Evolutionary conservation across 2,797 vertebrate species (phyloP), one percentile per base, ranked within the genome.

Genomic region (Rachycentron canadum): DNA sequence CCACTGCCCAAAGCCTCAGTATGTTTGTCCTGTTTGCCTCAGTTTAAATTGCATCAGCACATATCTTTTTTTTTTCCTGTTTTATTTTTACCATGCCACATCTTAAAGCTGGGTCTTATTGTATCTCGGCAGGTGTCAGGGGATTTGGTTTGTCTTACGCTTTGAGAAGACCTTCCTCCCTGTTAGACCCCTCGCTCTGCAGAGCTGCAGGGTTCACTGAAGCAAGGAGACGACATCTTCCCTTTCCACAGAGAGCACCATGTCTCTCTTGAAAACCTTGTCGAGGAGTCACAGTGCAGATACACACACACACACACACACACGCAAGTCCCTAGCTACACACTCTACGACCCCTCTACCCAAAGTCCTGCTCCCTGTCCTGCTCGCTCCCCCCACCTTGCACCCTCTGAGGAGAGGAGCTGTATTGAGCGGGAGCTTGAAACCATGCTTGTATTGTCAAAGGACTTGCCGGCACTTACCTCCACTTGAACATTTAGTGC

Each of bases 391-490:
- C 71, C 91, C 93, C 88, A 80, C 73, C 91, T 88, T 86, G 73
- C 81, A 83, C 88, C 93, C 95, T 92, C 94, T 84, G 94, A 94
- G 89, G 86, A 84, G 74, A 91, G 83, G 94, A 90, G 94, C 92
- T 86, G 91, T 94, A 95, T 92, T 84, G 94, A 96, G 93, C 93
- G 93, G 94, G 93, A 96, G 94, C 94, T 94, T 95, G 95, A 96
- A 95, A 94, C 94, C 90, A 88, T 93, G 82, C 93, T 88, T 95
- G 95, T 96, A 96, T 97, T 96, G 93, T 96, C 96, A 95, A 80
- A 97, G 96, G 96, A 96, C 93, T 86, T 90, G 86, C 90, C 91
- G 89, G 95, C 96, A 96, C 95, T 97, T 96, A 97, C 94, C 95
- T 95, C 92, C 90, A 94, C 94, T 94, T 95, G 95, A 96, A 95